Conservation (phyloP, 2,888 invertebrate species). For the Caenorhabditis parvicauda region DNA sequence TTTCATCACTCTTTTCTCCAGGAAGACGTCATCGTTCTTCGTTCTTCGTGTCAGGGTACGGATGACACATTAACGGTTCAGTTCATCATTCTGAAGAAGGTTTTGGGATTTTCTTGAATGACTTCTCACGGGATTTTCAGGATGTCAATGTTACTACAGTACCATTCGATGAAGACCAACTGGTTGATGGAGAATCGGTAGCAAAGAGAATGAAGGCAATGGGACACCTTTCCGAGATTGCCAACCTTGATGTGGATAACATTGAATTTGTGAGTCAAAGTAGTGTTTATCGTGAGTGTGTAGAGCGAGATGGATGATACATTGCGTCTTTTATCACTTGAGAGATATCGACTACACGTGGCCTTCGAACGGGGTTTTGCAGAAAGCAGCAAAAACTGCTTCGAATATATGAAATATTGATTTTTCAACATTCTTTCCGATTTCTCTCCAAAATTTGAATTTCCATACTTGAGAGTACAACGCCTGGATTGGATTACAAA, state of each 20-base stretch:
- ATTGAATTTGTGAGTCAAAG: conserved; percentile 39
- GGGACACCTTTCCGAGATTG: conserved; percentile 43
- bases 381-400: too few relatives aligned
- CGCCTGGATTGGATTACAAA: too few relatives aligned
- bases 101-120: background rate
- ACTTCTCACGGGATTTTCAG: conserved; percentile 14
- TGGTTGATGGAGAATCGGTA: conserved; percentile 36
- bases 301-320: too few relatives aligned
- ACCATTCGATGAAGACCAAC: conserved; percentile 35
- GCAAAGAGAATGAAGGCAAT: conserved; percentile 46
- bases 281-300: too few relatives aligned
- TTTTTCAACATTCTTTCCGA: too few relatives aligned
- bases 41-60: conserved; percentile 39
- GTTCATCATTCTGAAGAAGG: conserved; percentile 48
- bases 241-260: conserved; percentile 44
- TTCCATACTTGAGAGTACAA: too few relatives aligned
- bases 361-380: too few relatives aligned
- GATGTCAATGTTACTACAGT: conserved; percentile 28
- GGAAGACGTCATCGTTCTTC: conserved; percentile 49
- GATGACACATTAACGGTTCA: conserved; percentile 47
- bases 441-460: too few relatives aligned
- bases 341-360: too few relatives aligned
- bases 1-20: conserved; percentile 19
- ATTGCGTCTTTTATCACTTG: too few relatives aligned
- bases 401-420: too few relatives aligned